phyloP scores from a whole-genome alignment of 2,113 vertebrate genomes.

The Pseudorectes ferrugineus region DNA sequence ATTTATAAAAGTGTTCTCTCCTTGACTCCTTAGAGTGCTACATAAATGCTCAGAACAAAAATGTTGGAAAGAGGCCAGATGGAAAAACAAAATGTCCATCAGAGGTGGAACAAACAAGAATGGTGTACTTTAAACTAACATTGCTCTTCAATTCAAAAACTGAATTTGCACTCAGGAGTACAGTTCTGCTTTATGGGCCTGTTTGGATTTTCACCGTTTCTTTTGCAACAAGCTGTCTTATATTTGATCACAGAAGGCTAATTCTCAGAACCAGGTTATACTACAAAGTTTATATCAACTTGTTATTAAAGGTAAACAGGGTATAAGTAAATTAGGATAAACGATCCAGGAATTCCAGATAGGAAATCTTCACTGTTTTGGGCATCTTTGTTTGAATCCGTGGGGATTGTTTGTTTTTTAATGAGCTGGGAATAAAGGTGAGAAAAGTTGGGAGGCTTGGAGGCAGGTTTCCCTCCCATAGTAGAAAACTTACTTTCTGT shows the following conservation, averaged over 20 bases:
- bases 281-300: neutral
- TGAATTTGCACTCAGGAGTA: neutral
- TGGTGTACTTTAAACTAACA: neutral
- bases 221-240: neutral
- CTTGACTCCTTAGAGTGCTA: neutral
- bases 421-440: neutral
- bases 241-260: neutral
- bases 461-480: neutral
- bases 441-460: neutral
- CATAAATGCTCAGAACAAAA: constrained; percentile 3
- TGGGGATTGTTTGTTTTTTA: neutral
- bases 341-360: neutral
- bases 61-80: neutral
- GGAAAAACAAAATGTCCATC: neutral
- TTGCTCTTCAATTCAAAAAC: neutral
- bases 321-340: neutral
- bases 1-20: constrained; percentile 15
- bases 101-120: neutral
- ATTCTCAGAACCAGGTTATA: neutral
- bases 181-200: neutral
- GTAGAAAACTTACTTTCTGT: neutral
- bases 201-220: neutral
- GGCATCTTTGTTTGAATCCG: neutral
- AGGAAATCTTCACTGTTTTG: neutral
- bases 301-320: neutral